A percentile compares a stretch with the other conserved stretches of the same genome.
These are phyloP conservation scores for Goniozus legneri DNA, from an alignment of 1,140 invertebrate genomes.

Conservation along the genomic window DNA sequence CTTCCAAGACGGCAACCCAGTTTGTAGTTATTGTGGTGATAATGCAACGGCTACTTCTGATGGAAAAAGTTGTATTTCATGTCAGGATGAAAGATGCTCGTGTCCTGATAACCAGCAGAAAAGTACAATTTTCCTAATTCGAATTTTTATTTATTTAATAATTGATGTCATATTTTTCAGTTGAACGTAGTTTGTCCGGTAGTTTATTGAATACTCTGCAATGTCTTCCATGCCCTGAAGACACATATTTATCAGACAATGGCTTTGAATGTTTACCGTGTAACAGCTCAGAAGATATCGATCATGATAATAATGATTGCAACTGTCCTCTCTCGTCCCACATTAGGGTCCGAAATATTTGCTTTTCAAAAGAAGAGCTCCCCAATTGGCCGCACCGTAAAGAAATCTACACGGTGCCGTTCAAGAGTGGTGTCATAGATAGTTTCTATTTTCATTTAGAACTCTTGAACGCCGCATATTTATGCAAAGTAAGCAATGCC, in stretches of 20 bases:
- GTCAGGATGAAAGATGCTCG: conserved; percentile 33
- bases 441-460: conserved; percentile 56
- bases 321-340: conserved; percentile 30
- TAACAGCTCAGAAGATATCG: conserved; percentile 21
- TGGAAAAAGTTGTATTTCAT: conserved; percentile 42
- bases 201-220: conserved; percentile 32
- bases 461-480: conserved; percentile 46
- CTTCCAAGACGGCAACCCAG: conserved; percentile 27
- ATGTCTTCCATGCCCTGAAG: conserved; percentile 51
- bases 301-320: conserved; percentile 27
- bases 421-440: conserved; percentile 38
- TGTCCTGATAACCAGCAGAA: conserved; percentile 41
- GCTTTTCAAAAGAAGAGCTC: conserved; percentile 38
- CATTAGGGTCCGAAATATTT: conserved; percentile 42
- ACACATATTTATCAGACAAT: conserved; percentile 45
- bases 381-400: conserved; percentile 37
- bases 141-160: conserved; percentile 1
- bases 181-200: conserved; percentile 49
- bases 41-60: conserved; percentile 38
- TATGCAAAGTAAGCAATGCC: conserved; percentile 55
- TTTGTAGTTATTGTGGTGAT: conserved; percentile 34
- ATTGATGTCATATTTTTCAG: conserved; percentile 30
- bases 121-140: conserved; percentile 27
- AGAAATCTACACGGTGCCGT: conserved; percentile 45
- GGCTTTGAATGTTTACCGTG: conserved; percentile 49